Conservation (phyloP, 2,797 vertebrate species). For the Fistularia tabacaria region DNA sequence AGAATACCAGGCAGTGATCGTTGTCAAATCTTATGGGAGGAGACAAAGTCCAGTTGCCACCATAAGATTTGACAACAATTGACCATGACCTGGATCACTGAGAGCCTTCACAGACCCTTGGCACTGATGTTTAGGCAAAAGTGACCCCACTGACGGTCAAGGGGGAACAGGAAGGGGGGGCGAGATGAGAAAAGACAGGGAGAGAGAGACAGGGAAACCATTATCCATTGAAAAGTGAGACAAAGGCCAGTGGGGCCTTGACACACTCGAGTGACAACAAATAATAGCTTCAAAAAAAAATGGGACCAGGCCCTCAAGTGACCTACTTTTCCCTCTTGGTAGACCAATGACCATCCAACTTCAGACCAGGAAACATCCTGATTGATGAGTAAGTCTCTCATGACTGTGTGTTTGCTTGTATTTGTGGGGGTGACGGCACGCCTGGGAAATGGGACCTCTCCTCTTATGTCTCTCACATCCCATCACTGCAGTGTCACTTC, state of each 20-base stretch:
- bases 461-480: neutral
- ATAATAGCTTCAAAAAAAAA: constrained; percentile 57
- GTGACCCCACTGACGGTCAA: too few species aligned
- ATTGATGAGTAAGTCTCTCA: constrained; percentile 25
- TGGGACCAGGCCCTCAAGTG: constrained; percentile 41
- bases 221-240: constrained; percentile 48
- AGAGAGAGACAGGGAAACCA: constrained; percentile 14
- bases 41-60: too few species aligned
- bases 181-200: neutral
- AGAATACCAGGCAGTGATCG: too few species aligned
- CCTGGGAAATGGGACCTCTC: constrained; percentile 16
- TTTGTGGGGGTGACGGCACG: constrained; percentile 10
- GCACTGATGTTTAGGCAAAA: too few species aligned
- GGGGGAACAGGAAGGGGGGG: too few species aligned
- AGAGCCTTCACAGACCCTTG: too few species aligned
- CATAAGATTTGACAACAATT: too few species aligned
- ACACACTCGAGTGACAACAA: constrained; percentile 55
- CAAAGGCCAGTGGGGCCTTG: constrained; percentile 39
- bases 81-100: too few species aligned
- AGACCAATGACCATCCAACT: constrained; percentile 33
- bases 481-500: too few species aligned
- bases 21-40: too few species aligned
- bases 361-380: constrained; percentile 11
- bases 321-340: constrained; percentile 54
- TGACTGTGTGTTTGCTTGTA: constrained; percentile 17